A percentile compares a stretch with the other conserved stretches of the same genome.
These are phyloP conservation scores for Zeugodacus cucurbitae DNA, from an alignment of 1,140 invertebrate species.

Conservation along the genomic window DNA sequence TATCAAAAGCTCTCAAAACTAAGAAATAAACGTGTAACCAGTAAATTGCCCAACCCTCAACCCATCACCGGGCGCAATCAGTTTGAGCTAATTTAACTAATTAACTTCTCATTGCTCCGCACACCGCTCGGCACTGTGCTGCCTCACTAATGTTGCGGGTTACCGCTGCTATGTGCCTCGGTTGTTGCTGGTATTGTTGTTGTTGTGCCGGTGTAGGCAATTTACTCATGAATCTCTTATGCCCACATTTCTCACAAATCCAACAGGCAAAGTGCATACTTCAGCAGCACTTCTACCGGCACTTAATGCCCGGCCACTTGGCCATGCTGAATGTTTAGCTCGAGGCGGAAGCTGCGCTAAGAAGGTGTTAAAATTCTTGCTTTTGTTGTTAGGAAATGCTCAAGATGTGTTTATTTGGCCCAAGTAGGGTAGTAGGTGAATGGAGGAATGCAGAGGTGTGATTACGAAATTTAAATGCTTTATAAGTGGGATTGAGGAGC, in stretches of 20 bases:
- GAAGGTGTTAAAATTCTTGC: constrained; percentile 1
- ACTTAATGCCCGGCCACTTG: constrained; percentile 10
- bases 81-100: neutral
- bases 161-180: neutral
- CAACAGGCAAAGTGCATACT: neutral
- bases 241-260: neutral
- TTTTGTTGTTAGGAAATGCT: neutral
- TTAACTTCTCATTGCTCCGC: neutral
- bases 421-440: too few relatives aligned
- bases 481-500: too few relatives aligned
- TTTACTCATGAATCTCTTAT: too few relatives aligned
- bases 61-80: neutral
- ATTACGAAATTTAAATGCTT: too few relatives aligned
- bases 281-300: neutral
- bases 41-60: too few relatives aligned
- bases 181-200: neutral
- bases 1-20: too few relatives aligned
- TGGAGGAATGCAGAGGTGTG: too few relatives aligned
- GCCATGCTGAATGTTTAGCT: neutral
- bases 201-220: too few relatives aligned
- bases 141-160: neutral
- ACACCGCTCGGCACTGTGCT: neutral
- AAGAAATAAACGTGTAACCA: too few relatives aligned
- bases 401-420: neutral
- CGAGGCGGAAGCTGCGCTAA: neutral